These are phyloP conservation scores for Sycophila sp. DNA, from an alignment of 1,140 invertebrate genomes.

Conservation along the genomic window DNA sequence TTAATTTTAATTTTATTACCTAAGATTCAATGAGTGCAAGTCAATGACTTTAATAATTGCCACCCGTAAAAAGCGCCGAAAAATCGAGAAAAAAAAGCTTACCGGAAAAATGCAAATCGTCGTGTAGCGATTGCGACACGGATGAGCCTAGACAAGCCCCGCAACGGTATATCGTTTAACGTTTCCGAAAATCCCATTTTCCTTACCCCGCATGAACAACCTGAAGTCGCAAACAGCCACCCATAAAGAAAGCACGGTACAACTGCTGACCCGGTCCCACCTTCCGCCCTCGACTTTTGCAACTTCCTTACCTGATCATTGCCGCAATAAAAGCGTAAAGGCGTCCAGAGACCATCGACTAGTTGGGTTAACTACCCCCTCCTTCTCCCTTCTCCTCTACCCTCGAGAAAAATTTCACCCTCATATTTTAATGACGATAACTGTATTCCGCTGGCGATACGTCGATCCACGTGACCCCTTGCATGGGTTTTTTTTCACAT, in stretches of 20 bases:
- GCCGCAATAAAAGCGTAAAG: slow-evolving; percentile 13
- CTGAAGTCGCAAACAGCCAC: not conserved
- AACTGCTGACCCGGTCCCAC: no score
- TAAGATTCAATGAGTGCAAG: no score
- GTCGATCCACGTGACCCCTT: no score
- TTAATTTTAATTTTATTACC: no score
- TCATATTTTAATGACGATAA: no score
- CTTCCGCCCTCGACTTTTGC: not conserved
- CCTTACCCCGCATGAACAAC: not conserved
- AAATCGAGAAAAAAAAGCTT: not conserved
- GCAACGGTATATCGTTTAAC: slow-evolving; percentile 1
- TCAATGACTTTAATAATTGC: no score
- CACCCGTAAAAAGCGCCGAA: no score
- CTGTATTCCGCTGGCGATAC: no score
- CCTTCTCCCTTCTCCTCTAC: not conserved
- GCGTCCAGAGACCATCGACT: not conserved
- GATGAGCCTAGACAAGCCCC: no score
- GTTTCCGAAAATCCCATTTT: not conserved
- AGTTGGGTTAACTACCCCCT: slow-evolving; percentile 14
- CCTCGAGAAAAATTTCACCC: not conserved
- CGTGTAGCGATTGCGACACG: no score
- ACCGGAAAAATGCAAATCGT: no score
- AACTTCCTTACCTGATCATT: slow-evolving; percentile 19
- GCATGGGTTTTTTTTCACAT: no score
- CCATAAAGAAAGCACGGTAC: slow-evolving; percentile 12